Base-by-base conservation (phyloP, 2,113 vertebrate genomes). In the Colistium nudipinnis region DNA sequence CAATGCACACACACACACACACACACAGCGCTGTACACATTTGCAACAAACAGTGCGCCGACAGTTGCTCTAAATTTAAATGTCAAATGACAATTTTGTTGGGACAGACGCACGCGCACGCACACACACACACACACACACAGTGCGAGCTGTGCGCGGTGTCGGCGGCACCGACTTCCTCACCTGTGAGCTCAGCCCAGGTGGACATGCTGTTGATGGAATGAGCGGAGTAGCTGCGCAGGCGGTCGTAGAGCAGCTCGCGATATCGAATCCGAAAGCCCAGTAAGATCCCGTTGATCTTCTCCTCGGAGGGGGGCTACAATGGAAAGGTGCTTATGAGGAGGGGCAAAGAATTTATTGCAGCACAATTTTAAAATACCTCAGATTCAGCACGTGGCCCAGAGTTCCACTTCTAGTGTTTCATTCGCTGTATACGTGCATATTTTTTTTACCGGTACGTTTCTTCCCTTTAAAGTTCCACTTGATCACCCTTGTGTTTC, bases 211-310 rank as follows among this genome's bases (percentile, higher is more conserved):
- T 92, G 90, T 87, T 88, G 71, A 93, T 59, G 47, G 92, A 66
- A 0, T 92, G 94, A 33, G 92, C 78, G 1, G 94, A 86, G 82
- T 94, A 96, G 59, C 94, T 91, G 2, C 94, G 86, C 35, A 96
- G 92, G 1, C 93, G 91, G 49, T 97, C 95, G 0, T 95, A 93
- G 28, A 94, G 80, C 72, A 99, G 94, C 87, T 99, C 97, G 0
- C 98, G 93, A 78, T 97, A 99, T 0, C 94, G 95, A 48, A 99
- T 92, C 14, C 95, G 93, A 83, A 96, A 98, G 0, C 98, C 98
- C 80, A 99, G 89, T 22, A 97, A 91, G 90, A 99, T 96, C 16
- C 98, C 98, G 0, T 99, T 98, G 83, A 99, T 95, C 84, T 94
- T 96, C 88, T 98, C 97, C 83, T 99, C 97, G 0, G 94, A 62